A percentile compares a stretch with the other conserved stretches of the same genome.
Conservation (phyloP, 2,888 invertebrate species). For the Acleris cristana region DNA sequence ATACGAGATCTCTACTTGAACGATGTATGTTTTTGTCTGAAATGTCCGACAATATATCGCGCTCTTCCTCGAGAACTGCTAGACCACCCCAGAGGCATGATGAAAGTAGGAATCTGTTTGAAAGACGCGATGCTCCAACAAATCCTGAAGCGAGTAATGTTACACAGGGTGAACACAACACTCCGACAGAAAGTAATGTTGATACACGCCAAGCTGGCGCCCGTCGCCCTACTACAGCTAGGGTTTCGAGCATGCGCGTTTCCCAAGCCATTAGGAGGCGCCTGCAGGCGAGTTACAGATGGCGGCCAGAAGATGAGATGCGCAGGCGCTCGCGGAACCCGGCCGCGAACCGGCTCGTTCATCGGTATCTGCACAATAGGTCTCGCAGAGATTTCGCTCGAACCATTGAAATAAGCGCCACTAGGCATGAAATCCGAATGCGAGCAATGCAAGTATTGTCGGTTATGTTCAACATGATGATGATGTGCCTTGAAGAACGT, state of each 20-base stretch:
- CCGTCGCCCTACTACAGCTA: slow-evolving; percentile 49
- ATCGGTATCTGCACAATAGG: slow-evolving; percentile 55
- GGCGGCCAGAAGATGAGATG: slow-evolving; percentile 67
- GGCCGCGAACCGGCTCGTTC: slow-evolving; percentile 54
- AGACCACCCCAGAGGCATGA: slow-evolving; percentile 52
- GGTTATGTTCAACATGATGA: slow-evolving; percentile 82
- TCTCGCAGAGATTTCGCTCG: slow-evolving; percentile 66
- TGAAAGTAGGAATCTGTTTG: slow-evolving; percentile 48
- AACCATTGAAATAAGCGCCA: slow-evolving; percentile 71
- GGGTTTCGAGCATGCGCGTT: slow-evolving; percentile 51
- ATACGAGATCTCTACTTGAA: slow-evolving; percentile 71
- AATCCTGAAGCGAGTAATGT: slow-evolving; percentile 44
- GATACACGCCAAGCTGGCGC: slow-evolving; percentile 44
- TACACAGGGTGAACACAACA: slow-evolving; percentile 45
- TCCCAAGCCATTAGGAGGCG: slow-evolving; percentile 60
- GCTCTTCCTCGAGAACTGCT: slow-evolving; percentile 48
- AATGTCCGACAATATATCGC: slow-evolving; percentile 61
- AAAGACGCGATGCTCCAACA: slow-evolving; percentile 44
- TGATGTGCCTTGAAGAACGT: slow-evolving; percentile 78
- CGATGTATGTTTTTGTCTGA: slow-evolving; percentile 75
- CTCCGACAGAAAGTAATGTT: slow-evolving; percentile 45
- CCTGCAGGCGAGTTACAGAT: slow-evolving; percentile 58
- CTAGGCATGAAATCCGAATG: slow-evolving; percentile 77
- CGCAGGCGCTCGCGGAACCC: slow-evolving; percentile 61
- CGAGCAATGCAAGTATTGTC: slow-evolving; percentile 78